Base-by-base conservation (phyloP, 2,888 invertebrate species). In the Schrankia costaestrigalis region DNA sequence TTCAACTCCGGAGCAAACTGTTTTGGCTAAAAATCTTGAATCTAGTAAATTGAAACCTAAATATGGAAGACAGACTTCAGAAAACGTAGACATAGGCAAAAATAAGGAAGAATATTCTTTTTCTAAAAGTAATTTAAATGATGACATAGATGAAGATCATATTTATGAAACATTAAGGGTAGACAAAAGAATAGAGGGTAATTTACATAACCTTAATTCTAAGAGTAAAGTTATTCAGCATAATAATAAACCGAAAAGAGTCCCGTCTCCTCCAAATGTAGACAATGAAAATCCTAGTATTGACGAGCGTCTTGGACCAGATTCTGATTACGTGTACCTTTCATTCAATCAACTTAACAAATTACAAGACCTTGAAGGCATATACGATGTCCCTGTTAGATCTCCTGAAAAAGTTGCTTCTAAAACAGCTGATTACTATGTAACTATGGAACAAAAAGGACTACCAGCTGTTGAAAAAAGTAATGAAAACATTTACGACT, bases 101-200 rank as follows among this genome's bases (percentile, higher is more conserved):
- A 49, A 56, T 14, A 48, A 63, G 10, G 63, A 66, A 34, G 46
- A 54, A 2, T 60, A 60, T 23, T 44, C 62, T n/a, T 59, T 60
- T 32, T 53, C 55, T 6, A 46, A 34, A 46, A 50, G 57, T 7
- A 70, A 74, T 46, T 33, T 59, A 19, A 70, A 61, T 18, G 68
- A 71, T 10, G 64, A 55, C 4, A 62, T 71, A 12, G 86, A 85
- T n/a, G 89, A 89, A 32, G 90, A 90, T 45, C 90, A 90, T 26
- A 90, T 91, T 48, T 91, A 91, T 48, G 91, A 91, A 63, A 91
- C 91, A 17, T 63, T 91, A 18, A 80, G 90, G 46, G 64, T 86
- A 5, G 84, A 84, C 11, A 75, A 67, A n/a, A 71, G 69, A 56
- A 60, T 63, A 2, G 71, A 74, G 3, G 78, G 75, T 45, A 70